Evolutionary conservation across 2,888 invertebrate species (phyloP), one percentile per base, ranked within the genome.

Genomic region (Chloromyia formosa): DNA sequence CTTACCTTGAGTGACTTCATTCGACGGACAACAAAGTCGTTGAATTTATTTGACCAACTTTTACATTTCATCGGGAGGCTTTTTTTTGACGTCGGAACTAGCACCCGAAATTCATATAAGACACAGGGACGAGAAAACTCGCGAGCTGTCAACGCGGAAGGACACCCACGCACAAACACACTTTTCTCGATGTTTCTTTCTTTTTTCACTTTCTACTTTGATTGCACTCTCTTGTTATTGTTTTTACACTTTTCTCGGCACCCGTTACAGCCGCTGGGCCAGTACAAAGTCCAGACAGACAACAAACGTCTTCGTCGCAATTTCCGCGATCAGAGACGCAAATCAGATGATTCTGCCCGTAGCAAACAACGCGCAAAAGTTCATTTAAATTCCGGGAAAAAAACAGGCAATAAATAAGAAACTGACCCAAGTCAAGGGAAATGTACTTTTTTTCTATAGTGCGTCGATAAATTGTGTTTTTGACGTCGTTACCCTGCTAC

Each of bases 31-130:
- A 84, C 84, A 82, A 83, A 85, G 77, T 83, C 83, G 84, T 85
- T 84, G 81, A 84, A 80, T 82, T 85, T 84, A 81, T 83, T 83
- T 73, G 84, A 84, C 84, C 85, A 84, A 78, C 82, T 84, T 84
- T 84, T 85, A 81, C 84, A 84, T 84, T 84, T 84, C 84, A 84
- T 84, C 80, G 80, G 83, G 81, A 84, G 73, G 62, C 62, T 64
- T 74, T 74, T 62, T 74, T 62, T 60, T 22, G 62, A 4, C 27
- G 27, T 35, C 49, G 49, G 16, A 66, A 7, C 66, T 66, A 18
- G 27, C 18, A 69, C 49, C 42, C 27, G 23, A 49, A 73, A 61
- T 61, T 72, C 62, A 62, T 12, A 58, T 3, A 10, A 49, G 7
- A 35, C 27, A 35, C 27, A 7, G 3, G 14, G 5, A 49, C 49